Conservation (phyloP, 2,113 vertebrate genomes). For the Plotosus lineatus region DNA sequence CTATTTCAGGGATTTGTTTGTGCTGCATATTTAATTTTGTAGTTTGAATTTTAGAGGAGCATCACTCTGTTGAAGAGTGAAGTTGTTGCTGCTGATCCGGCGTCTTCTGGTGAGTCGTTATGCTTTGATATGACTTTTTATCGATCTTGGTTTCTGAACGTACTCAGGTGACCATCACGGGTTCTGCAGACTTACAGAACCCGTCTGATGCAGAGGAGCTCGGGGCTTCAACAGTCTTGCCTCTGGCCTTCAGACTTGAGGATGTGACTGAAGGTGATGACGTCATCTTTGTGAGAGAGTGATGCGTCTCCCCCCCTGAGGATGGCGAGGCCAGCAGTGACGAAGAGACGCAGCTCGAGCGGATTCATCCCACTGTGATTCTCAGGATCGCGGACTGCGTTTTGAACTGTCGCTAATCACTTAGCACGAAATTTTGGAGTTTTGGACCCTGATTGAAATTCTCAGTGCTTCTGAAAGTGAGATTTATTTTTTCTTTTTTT, state of each 20-base stretch:
- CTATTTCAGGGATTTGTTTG: background rate
- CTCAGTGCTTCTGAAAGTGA: background rate
- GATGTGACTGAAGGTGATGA: conserved; percentile 44
- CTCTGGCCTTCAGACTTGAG: conserved; percentile 53
- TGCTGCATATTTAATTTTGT: background rate
- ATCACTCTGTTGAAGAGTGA: background rate
- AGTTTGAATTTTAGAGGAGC: conserved; percentile 17
- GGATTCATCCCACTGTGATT: background rate
- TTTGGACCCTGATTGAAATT: background rate
- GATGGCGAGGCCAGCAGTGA: background rate
- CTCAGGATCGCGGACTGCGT: background rate
- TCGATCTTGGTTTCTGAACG: background rate
- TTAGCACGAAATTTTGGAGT: background rate
- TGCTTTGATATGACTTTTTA: background rate
- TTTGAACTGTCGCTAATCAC: background rate
- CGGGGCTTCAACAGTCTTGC: conserved; percentile 49
- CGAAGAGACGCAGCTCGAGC: background rate
- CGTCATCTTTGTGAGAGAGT: conserved; percentile 47
- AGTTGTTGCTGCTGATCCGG: background rate
- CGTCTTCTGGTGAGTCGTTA: conserved; percentile 53
- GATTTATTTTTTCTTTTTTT: background rate
- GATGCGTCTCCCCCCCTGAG: background rate
- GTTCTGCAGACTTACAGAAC: conserved; percentile 8
- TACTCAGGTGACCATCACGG: background rate
- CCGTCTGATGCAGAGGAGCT: conserved; percentile 33